Evolutionary conservation across 2,113 vertebrate species (phyloP).

Genomic region (Thermophis baileyi): DNA sequence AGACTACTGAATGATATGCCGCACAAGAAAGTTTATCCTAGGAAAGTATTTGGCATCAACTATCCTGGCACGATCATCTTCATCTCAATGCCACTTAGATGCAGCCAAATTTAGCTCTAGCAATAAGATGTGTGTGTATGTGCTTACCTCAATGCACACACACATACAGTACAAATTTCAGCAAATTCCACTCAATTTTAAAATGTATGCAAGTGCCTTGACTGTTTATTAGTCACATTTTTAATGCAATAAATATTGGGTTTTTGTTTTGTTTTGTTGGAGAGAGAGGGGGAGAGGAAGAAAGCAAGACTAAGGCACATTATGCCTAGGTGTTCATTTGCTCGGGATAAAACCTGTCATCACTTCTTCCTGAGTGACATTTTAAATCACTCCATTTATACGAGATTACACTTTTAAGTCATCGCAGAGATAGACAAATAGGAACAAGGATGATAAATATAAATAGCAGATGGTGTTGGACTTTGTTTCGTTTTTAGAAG

Average conservation of each 20-base stretch:
- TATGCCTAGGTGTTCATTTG: neutral
- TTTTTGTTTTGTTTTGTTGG: neutral
- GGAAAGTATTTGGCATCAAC: neutral
- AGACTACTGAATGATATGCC: neutral
- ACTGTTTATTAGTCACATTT: neutral
- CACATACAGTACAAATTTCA: neutral
- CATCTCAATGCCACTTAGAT: neutral
- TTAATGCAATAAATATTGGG: neutral
- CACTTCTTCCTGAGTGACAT: neutral
- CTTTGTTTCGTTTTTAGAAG: neutral
- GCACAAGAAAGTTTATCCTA: neutral
- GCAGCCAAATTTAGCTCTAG: neutral
- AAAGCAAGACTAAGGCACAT: neutral
- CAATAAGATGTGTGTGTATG: neutral
- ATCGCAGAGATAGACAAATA: neutral
- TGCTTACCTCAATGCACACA: no score
- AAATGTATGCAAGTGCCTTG: neutral
- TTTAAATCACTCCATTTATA: rapidly evolving
- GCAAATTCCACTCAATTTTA: neutral
- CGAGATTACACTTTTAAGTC: neutral
- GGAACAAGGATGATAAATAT: neutral
- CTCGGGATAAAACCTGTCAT: neutral
- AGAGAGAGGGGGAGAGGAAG: neutral
- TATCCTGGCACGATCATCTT: neutral
- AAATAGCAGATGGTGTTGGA: neutral